Base-by-base conservation (phyloP, 2,888 invertebrate genomes). In the Macaria notata region DNA sequence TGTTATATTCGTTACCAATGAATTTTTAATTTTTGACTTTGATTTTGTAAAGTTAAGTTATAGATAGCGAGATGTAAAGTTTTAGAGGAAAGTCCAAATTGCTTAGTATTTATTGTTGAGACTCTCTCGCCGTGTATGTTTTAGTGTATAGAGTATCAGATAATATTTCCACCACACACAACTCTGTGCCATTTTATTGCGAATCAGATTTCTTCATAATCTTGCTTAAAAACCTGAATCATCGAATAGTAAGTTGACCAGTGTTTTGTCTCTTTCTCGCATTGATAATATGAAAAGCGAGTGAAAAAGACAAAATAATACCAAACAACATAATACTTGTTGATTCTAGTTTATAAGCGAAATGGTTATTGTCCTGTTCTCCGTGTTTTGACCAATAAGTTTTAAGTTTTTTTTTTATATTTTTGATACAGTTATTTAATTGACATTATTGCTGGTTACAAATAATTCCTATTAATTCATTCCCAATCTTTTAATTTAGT, bases 1-100 rank as follows among this genome's bases (percentile, higher is more conserved):
- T 81, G 59, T 81, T 84, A 82, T 79, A 82, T 82, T 84, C 79
- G 90, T 90, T 89, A 90, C 90, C 90, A 90, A 89, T 89, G 90
- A 89, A 83, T 85, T 87, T 84, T 72, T 63, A 80, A 82, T 76
- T 66, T 79, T 79, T 83, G 82, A 81, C 81, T 76, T 78, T 71
- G 71, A 76, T 71, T 78, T 71, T 76, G 68, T 75, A 52, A 57
- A 49, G 50, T 54, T 62, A 58, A 46, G 58, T 55, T 62, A 59
- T 61, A 49, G 62, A 49, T 62, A 65, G 56, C 48, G 36, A 50
- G 55, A 52, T 55, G 56, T 61, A 59, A 56, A 56, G 50, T 58
- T 61, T 52, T 62, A 49, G 47, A 54, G 56, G 57, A 31, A 54
- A 52, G 54, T 56, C 55, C 56, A 54, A 59, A 62, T 58, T 62